Conservation (phyloP, 2,797 vertebrate genomes). For the Psittacula derbiana region DNA sequence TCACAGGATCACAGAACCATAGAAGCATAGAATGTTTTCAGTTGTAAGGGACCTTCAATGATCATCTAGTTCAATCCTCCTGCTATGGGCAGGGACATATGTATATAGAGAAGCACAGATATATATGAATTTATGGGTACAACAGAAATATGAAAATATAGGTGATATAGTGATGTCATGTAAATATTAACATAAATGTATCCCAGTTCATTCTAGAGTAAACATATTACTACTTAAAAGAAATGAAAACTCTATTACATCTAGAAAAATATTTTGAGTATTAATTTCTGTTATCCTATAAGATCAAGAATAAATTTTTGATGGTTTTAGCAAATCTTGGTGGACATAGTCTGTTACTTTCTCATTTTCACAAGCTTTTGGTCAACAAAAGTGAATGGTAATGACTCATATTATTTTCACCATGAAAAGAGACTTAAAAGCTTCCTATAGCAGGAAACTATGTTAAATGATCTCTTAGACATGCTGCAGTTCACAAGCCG, state of each 20-base stretch:
- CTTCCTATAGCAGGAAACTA: background rate
- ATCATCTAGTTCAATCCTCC: background rate
- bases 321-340: background rate
- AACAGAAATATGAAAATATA: background rate
- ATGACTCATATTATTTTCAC: background rate
- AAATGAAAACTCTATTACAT: background rate
- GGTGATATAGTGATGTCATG: background rate
- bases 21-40: background rate
- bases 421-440: background rate
- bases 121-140: background rate
- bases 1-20: background rate
- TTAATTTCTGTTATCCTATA: background rate
- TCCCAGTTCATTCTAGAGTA: background rate
- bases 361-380: background rate
- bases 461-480: background rate
- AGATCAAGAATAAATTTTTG: background rate
- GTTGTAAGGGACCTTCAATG: background rate
- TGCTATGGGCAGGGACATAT: background rate
- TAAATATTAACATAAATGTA: background rate
- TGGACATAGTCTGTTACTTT: background rate
- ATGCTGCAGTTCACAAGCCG: background rate
- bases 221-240: background rate
- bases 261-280: background rate
- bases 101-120: background rate
- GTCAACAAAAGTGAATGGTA: background rate